These are phyloP conservation scores for Trachops cirrhosus DNA, from an alignment of 2,797 vertebrate genomes.

Conservation along the genomic window DNA sequence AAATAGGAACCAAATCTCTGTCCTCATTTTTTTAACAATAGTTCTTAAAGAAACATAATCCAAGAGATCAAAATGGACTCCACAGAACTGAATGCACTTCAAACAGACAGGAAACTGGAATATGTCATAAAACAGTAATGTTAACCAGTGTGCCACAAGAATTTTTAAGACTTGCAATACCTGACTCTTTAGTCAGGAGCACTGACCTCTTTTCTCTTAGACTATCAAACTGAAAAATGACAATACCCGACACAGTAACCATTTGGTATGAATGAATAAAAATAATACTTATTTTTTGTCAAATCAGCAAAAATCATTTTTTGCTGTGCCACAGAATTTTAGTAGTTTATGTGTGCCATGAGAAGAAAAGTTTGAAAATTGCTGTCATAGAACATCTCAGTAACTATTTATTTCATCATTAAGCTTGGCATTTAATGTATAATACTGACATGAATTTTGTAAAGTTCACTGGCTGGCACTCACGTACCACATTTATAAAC, in stretches of 20 bases:
- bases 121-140: background rate
- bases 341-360: background rate
- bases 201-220: background rate
- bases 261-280: background rate
- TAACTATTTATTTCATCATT: background rate
- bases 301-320: background rate
- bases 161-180: background rate
- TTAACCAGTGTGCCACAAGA: background rate
- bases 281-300: background rate
- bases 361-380: background rate
- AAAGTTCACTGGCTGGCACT: background rate
- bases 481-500: background rate
- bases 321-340: background rate
- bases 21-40: constrained; percentile 25
- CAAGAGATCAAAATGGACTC: background rate
- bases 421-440: background rate
- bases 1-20: constrained; percentile 45
- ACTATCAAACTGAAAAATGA: background rate
- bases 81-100: background rate
- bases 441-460: background rate
- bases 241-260: background rate
- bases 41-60: constrained; percentile 11
- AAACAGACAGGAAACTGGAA: background rate
- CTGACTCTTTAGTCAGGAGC: background rate
- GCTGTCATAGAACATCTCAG: background rate